Percentiles rank a stretch among this genome's conserved stretches.
Evolutionary conservation across 2,113 vertebrate species (phyloP).

Genomic region (Zapornia atra): DNA sequence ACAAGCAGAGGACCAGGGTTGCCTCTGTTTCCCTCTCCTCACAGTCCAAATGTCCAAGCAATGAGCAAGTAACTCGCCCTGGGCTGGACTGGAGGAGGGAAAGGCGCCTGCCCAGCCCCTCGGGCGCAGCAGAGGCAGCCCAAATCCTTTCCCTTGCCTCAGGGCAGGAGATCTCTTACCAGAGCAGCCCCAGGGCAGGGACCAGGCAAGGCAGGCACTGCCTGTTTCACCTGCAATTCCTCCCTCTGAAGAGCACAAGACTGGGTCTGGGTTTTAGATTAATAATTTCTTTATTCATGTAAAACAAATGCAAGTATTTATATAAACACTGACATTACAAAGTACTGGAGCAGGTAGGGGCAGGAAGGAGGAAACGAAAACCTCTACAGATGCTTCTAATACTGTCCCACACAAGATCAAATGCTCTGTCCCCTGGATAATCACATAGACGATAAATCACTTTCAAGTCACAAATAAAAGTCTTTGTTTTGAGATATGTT

Average conservation of each 20-base stretch:
- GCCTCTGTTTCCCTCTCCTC: background rate
- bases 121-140: no score
- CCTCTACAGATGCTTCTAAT: slow-evolving; percentile 77
- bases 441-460: slow-evolving; percentile 71
- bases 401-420: slow-evolving; percentile 75
- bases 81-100: background rate
- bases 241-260: background rate
- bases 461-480: slow-evolving; percentile 66
- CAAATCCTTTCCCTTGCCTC: background rate
- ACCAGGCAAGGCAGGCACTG: background rate
- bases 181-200: no score
- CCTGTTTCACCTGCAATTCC: background rate
- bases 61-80: accelerated
- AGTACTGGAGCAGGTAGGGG: slow-evolving; percentile 64
- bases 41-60: accelerated
- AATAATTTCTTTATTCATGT: slow-evolving; percentile 81
- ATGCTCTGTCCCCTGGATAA: slow-evolving; percentile 65
- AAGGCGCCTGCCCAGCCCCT: background rate
- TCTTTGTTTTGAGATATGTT: slow-evolving; percentile 63
- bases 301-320: slow-evolving; percentile 80
- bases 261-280: slow-evolving; percentile 21
- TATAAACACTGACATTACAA: slow-evolving; percentile 83
- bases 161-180: background rate
- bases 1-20: background rate
- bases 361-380: slow-evolving; percentile 67